Evolutionary conservation across 2,888 invertebrate species (phyloP), one percentile per base, ranked within the genome.

Genomic region (Caenorhabditis becei): DNA sequence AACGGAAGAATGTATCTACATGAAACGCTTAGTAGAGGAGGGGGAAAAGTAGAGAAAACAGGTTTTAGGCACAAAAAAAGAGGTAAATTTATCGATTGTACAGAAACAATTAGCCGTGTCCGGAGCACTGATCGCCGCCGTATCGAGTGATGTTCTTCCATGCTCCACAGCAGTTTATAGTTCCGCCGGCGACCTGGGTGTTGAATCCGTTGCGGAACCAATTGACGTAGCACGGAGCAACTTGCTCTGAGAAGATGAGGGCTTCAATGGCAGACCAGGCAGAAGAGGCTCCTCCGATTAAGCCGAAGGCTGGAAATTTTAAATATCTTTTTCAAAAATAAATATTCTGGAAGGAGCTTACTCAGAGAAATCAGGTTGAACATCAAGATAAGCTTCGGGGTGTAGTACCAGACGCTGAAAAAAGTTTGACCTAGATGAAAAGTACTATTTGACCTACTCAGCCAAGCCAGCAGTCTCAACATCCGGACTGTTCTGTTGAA

Each of bases 251-350:
- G 26, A 51, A 56, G 54, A 82, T 63, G 7, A 83, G 67, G 24
- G 59, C 54, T 41, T 80, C 75, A 28, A 84, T 59, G n/a, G 86
- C 86, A 0, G 84, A 80, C 28, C 61, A 61, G 5, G 86, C 82
- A 0, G 84, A 80, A n/a, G 84, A 78, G 18, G 80, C 26, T 16
- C 86, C 86, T 11, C 86, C 86, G 41, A 84, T 59, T 10, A 82
- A 8, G n/a, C 84, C 86, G 56, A 86, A 84, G 0, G 77, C 84
- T 86, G 71, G 23, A 80, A 74, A 26, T 14, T 26, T 11, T 51
- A 8, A 23, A 5, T 28, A 16, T 49, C 28, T 20, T 28, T 18
- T 23, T 58, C 47, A 41, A 51, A 49, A 26, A 28, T 8, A 16
- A 37, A 23, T 65, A 8, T 11, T 1, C 5, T 7, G n/a, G 18